Conservation (phyloP, 2,797 vertebrate genomes). For the Pygocentrus nattereri region DNA sequence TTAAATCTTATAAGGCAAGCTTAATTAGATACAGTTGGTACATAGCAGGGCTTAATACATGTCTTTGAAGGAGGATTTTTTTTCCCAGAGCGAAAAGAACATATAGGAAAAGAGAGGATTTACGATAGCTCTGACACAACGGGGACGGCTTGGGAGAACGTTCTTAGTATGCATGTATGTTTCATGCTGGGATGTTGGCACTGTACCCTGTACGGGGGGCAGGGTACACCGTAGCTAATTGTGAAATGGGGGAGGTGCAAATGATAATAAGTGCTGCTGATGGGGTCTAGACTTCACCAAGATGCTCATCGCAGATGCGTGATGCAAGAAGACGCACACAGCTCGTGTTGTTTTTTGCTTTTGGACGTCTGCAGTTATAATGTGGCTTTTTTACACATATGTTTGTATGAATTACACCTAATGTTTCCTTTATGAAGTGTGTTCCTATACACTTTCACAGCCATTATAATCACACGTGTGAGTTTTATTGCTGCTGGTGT, state of each 20-base stretch:
- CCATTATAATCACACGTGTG: neutral
- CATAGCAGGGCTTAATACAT: slow-evolving; percentile 5
- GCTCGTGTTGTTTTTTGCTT: neutral
- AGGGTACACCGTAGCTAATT: slow-evolving; percentile 29
- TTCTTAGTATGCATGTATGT: slow-evolving; percentile 41
- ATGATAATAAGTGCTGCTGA: slow-evolving; percentile 29
- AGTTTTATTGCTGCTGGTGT: neutral
- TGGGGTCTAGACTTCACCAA: neutral
- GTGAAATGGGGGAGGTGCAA: slow-evolving; percentile 30
- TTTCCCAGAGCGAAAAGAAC: slow-evolving; percentile 1
- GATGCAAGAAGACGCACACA: neutral
- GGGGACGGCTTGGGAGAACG: slow-evolving; percentile 22
- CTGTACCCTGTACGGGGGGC: slow-evolving; percentile 28
- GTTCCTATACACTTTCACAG: neutral
- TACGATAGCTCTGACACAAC: slow-evolving; percentile 9
- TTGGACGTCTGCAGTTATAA: neutral
- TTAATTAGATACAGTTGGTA: slow-evolving; percentile 45
- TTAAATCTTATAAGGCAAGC: slow-evolving; percentile 39
- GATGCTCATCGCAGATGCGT: neutral
- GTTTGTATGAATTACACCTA: too few species aligned
- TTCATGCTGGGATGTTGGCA: slow-evolving; percentile 44
- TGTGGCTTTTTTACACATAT: too few species aligned
- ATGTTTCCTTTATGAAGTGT: too few species aligned
- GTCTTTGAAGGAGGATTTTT: slow-evolving; percentile 18
- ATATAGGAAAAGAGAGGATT: slow-evolving; percentile 14